Evolutionary conservation across 1,140 invertebrate species (phyloP), one percentile per base, ranked within the genome.

Genomic region (Saccostrea echinata): DNA sequence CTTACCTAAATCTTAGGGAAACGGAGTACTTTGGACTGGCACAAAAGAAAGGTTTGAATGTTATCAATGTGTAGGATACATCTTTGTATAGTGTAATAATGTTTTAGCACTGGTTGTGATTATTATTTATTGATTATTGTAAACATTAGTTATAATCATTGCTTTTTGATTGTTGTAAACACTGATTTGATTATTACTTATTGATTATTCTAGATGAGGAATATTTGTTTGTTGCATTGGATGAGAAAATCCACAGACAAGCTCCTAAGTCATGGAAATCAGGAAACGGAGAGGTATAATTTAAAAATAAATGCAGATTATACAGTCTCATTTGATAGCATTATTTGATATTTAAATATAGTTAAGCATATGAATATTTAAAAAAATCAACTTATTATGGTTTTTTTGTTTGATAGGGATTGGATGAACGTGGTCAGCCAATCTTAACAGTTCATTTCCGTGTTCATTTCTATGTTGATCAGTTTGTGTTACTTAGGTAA

Each of bases 261-360:
- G 98, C 98, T 89, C 97, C 98, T 91, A 99, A 99, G 95, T 97
- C 97, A 95, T 99, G 98, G 98, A 97, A 98, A 94, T 97, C 97
- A 88, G 98, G 98, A 87, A 97, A 97, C 95, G 97, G 97, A 93
- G 97, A 98, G 96, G 98, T 98, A 96, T 4, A 6, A 2, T 61
- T 61, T 9, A 43, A 43, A 4, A 8, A 8, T 43, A 43, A 43
- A 43, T 43, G 4, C 9, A 43, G 9, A 43, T 43, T 43, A 43
- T 43, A 9, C 43, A 43, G 43, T 43, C 43, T 43, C 43, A 43
- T 43, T 43, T 43, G 43, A 43, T 43, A 43, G n/a, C 43, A 43
- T 43, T 43, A 43, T 43, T n/a, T 9, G 9, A 43, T 43, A 43
- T 43, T 43, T 43, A 43, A 43, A 43, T 8, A 43, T n/a, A n/a